Percentiles rank a stretch among this genome's conserved stretches.
Conservation (phyloP, 2,888 invertebrate genomes). For the Acanthococcus lagerstroemiae region DNA sequence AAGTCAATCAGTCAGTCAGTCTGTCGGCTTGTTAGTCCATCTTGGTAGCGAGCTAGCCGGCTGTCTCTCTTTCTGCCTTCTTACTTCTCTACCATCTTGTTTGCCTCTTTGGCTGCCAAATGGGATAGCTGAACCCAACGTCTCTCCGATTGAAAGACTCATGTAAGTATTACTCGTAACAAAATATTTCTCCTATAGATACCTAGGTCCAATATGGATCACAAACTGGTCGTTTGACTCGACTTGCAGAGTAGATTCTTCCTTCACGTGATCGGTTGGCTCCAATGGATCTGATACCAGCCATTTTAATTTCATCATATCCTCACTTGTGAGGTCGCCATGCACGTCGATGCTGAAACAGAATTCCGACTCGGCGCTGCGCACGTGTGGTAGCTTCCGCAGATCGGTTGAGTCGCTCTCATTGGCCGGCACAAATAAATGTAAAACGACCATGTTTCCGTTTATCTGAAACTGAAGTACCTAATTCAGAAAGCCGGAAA, state of each 20-base stretch:
- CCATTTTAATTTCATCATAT: slow-evolving; percentile 62
- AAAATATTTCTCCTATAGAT: slow-evolving; percentile 34
- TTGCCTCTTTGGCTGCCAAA: not conserved
- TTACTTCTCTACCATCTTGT: not conserved
- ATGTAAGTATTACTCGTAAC: not conserved
- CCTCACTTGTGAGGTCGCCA: slow-evolving; percentile 48
- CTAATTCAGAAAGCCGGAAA: too few relatives aligned
- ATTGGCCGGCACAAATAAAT: too few relatives aligned
- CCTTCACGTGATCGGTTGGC: slow-evolving; percentile 44
- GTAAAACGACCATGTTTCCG: too few relatives aligned
- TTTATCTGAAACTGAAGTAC: too few relatives aligned
- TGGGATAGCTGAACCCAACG: not conserved
- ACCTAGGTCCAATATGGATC: slow-evolving; percentile 86
- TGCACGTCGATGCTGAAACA: slow-evolving; percentile 66
- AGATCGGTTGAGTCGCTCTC: too few relatives aligned
- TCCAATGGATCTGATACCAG: slow-evolving; percentile 63
- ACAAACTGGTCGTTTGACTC: slow-evolving; percentile 40
- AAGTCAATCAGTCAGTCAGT: too few relatives aligned
- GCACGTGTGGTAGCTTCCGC: too few relatives aligned
- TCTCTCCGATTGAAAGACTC: not conserved
- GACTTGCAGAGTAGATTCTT: slow-evolving; percentile 38
- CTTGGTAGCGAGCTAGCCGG: too few relatives aligned
- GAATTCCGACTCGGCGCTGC: too few relatives aligned
- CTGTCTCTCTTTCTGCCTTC: not conserved
- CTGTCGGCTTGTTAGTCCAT: too few relatives aligned